Evolutionary conservation across 1,140 invertebrate genomes (phyloP), one percentile per base, ranked within the genome.

Genomic region (Lucilia cuprina): DNA sequence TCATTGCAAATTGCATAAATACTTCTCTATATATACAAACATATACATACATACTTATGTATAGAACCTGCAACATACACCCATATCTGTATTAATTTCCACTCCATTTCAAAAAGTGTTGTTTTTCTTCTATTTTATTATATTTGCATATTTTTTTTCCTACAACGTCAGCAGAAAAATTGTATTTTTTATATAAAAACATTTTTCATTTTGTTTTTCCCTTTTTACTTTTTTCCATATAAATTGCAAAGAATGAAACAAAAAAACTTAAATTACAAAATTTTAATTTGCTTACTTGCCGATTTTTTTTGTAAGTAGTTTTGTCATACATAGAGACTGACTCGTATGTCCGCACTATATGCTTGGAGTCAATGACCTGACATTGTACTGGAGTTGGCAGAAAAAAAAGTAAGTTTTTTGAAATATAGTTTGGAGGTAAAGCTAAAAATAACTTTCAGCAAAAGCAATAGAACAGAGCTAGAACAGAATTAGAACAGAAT

Each of bases 251-350:
- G 34, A 41, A 75, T 2, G 5, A 80, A 49, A n/a, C n/a, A 49
- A 80, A 49, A 49, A 49, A 25, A 47, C n/a, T 80, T 12, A 80
- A 80, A 80, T 80, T 80, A 49, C 74, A 77, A 35, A 80, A 80
- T n/a, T 80, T 50, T 80, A 80, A 80, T 80, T 80, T 80, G 77
- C 77, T 80, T 80, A 25, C 47, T 49, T 80, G 41, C 41, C 25
- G 19, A 41, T 2, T 2, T 41, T 80, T 80, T 41, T 70, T 70
- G 25, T 21, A 5, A 7, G 50, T 55, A 49, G 49, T 49, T 30
- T 30, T 41, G 41, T 10, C 41, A 41, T 41, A 41, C 41, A 41
- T 41, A 41, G 25, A 41, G 5, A 41, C 41, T 41, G 0, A 41
- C 50, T 60, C 55, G 5, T 60, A n/a, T 60, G 55, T n/a, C n/a